These are phyloP conservation scores for Timema podura DNA, from an alignment of 2,888 invertebrate species.

Conservation along the genomic window DNA sequence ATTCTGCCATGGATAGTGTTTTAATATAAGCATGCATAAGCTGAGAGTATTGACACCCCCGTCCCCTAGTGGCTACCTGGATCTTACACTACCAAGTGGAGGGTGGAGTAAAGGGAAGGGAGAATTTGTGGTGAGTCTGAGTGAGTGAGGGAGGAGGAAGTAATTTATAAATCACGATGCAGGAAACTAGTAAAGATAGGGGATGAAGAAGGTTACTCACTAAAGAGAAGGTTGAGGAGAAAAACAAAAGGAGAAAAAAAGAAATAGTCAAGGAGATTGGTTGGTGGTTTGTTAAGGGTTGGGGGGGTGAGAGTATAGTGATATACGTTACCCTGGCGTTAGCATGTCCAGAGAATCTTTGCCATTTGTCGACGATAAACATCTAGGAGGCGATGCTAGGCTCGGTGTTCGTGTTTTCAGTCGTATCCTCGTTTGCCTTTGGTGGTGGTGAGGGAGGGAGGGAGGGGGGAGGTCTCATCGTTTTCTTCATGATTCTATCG, in stretches of 20 bases:
- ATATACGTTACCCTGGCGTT: slow-evolving; percentile 1
- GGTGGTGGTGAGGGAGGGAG: no score
- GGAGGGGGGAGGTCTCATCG: no score
- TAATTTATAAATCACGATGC: slow-evolving; percentile 16
- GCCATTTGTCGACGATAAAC: slow-evolving; percentile 14
- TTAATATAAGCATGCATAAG: no score
- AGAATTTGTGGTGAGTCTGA: background rate
- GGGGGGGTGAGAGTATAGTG: background rate
- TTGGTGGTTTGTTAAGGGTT: background rate
- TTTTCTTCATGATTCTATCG: no score
- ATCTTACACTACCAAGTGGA: background rate
- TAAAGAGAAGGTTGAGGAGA: background rate
- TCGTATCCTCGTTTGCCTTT: no score
- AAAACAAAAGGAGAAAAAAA: background rate
- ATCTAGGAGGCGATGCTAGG: slow-evolving; percentile 4
- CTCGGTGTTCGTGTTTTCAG: background rate
- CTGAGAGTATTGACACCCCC: no score
- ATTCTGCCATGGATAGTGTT: no score
- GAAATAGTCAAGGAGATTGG: background rate
- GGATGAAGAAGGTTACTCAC: no score
- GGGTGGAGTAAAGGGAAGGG: background rate
- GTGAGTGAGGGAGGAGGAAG: background rate
- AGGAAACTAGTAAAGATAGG: slow-evolving; percentile 12
- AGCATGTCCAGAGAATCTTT: slow-evolving; percentile 9
- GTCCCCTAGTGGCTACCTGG: no score